Percentiles rank a stretch among this genome's conserved stretches.
Evolutionary conservation across 2,113 vertebrate genomes (phyloP).

Genomic region (Ondatra zibethicus): DNA sequence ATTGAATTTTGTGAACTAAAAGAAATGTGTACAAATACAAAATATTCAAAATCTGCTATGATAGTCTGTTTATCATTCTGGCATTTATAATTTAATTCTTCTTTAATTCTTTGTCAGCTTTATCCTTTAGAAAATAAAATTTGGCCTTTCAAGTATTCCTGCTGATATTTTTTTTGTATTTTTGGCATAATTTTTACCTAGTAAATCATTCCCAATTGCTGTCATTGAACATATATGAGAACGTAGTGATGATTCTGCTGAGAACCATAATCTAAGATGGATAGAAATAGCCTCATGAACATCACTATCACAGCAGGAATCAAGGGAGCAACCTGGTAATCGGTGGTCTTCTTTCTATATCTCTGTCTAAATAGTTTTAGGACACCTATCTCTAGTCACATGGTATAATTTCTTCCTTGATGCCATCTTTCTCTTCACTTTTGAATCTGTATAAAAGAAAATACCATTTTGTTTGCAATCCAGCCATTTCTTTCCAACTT

Average conservation of each 20-base stretch:
- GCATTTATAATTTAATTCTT: background rate
- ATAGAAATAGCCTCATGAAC: background rate
- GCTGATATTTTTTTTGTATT: background rate
- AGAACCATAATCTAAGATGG: background rate
- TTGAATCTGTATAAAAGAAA: background rate
- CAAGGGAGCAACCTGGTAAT: background rate
- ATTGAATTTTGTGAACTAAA: slow-evolving; percentile 18
- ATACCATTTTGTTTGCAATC: background rate
- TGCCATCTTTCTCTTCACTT: background rate
- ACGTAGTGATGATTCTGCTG: background rate
- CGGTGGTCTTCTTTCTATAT: background rate
- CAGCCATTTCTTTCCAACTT: background rate
- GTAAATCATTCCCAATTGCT: background rate
- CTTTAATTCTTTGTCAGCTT: background rate
- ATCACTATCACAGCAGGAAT: background rate
- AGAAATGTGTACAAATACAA: background rate
- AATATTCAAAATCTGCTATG: background rate
- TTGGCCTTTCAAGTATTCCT: background rate
- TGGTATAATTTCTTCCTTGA: background rate
- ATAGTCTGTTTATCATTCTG: background rate
- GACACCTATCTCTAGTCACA: too few relatives aligned
- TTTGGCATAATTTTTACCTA: background rate
- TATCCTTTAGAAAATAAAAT: background rate
- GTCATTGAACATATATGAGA: background rate
- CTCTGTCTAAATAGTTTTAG: background rate